Evolutionary conservation across 2,113 vertebrate species (phyloP).

Genomic region (Petromus typicus): DNA sequence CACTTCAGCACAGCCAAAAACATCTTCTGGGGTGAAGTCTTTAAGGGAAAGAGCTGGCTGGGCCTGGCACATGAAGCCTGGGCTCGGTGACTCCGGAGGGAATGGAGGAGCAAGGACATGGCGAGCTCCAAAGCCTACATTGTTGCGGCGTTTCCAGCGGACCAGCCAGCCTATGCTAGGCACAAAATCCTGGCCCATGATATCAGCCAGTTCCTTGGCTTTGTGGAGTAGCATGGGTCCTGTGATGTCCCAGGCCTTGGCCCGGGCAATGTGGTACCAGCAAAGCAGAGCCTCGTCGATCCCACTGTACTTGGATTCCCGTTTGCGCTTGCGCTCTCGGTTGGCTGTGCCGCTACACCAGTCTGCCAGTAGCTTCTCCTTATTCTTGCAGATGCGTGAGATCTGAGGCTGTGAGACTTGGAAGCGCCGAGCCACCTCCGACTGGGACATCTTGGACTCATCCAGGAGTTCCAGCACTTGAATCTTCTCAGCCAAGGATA

Average conservation of each 20-base stretch:
- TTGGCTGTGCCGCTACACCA: slow-evolving; percentile 83
- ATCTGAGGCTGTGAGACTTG: slow-evolving; percentile 84
- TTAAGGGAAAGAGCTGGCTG: slow-evolving; percentile 69
- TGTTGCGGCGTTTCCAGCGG: slow-evolving; percentile 83
- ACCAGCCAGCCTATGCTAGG: slow-evolving; percentile 84
- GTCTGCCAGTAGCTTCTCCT: slow-evolving; percentile 82
- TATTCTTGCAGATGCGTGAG: slow-evolving; percentile 84
- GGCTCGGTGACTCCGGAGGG: background rate
- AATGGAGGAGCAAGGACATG: background rate
- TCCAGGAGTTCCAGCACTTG: slow-evolving; percentile 83
- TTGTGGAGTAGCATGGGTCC: slow-evolving; percentile 82
- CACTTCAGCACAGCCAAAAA: slow-evolving; percentile 77
- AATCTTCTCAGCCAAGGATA: slow-evolving; percentile 82
- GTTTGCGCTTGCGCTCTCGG: slow-evolving; percentile 81
- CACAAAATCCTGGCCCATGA: slow-evolving; percentile 82
- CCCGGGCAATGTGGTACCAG: slow-evolving; percentile 81
- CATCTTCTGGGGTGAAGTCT: slow-evolving; percentile 76
- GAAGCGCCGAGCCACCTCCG: slow-evolving; percentile 82
- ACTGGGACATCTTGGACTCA: slow-evolving; percentile 84
- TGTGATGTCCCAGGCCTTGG: slow-evolving; percentile 78
- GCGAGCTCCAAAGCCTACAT: slow-evolving; percentile 72
- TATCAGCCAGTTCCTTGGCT: slow-evolving; percentile 81
- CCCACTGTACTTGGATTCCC: slow-evolving; percentile 81
- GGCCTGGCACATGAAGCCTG: background rate
- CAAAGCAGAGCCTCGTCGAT: slow-evolving; percentile 81